These are phyloP conservation scores for Acanthornis magna DNA, from an alignment of 2,797 vertebrate genomes.

Conservation along the genomic window DNA sequence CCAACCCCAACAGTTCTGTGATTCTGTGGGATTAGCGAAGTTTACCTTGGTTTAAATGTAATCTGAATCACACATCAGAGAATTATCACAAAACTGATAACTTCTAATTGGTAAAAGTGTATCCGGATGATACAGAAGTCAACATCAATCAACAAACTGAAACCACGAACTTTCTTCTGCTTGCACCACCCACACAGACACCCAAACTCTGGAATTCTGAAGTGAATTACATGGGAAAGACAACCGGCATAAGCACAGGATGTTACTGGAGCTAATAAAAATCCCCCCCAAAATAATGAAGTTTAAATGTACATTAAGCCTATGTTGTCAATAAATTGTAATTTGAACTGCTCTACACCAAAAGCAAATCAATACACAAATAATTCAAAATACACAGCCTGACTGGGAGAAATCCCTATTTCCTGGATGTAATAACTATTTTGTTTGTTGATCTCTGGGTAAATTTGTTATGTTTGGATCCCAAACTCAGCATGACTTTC, in stretches of 20 bases:
- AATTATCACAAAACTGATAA: neutral
- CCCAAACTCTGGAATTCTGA: neutral
- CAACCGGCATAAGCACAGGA: neutral
- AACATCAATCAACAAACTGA: neutral
- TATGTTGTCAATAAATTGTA: neutral
- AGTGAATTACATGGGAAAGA: neutral
- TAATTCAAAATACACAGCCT: neutral
- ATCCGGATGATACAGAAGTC: neutral
- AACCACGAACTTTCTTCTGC: neutral
- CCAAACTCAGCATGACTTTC: neutral
- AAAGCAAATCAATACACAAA: neutral
- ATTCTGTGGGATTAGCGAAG: neutral
- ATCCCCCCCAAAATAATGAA: rapidly evolving
- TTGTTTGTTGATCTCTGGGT: neutral
- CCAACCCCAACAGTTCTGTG: neutral
- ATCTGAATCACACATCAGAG: neutral
- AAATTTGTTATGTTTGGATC: constrained; percentile 19
- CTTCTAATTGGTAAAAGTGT: neutral
- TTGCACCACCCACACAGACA: neutral
- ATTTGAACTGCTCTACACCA: neutral
- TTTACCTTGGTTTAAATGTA: neutral
- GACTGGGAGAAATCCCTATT: neutral
- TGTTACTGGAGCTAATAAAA: neutral
- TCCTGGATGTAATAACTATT: neutral
- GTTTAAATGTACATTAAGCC: neutral